Conservation (phyloP, 64 coral and sea anemone species). For the Cladopsammia gracilis region DNA sequence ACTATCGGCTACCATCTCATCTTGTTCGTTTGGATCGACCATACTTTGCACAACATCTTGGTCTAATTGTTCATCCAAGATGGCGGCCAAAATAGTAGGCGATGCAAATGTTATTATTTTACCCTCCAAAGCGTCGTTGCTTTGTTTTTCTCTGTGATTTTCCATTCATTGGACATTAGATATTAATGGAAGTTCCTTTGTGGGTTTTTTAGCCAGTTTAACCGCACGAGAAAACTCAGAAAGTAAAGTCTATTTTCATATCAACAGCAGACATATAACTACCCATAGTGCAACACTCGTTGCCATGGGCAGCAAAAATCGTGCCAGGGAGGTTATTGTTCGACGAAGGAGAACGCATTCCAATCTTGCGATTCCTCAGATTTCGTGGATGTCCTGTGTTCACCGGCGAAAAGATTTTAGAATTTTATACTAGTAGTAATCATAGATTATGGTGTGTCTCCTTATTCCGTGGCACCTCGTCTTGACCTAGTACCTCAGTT, state of each 20-base stretch:
- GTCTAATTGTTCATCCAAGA: slow-evolving; percentile 59
- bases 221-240: neutral
- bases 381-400: no score
- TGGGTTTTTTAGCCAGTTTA: neutral
- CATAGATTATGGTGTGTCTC: no score
- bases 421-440: no score
- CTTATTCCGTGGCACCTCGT: no score
- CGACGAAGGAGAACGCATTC: no score
- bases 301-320: neutral
- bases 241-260: neutral
- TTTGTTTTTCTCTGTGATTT: slow-evolving; percentile 1
- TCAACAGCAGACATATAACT: neutral
- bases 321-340: neutral
- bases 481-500: no score
- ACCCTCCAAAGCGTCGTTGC: slow-evolving; percentile 19
- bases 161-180: slow-evolving; percentile 11
- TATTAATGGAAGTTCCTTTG: neutral
- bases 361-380: no score
- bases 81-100: slow-evolving; percentile 86
- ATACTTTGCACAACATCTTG: neutral
- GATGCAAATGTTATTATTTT: slow-evolving; percentile 82
- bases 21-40: neutral
- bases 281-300: slow-evolving; percentile 9
- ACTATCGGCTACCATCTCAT: neutral
- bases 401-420: no score